Base-by-base conservation (phyloP, 2,888 invertebrate species). In the Aphodius sticticus region DNA sequence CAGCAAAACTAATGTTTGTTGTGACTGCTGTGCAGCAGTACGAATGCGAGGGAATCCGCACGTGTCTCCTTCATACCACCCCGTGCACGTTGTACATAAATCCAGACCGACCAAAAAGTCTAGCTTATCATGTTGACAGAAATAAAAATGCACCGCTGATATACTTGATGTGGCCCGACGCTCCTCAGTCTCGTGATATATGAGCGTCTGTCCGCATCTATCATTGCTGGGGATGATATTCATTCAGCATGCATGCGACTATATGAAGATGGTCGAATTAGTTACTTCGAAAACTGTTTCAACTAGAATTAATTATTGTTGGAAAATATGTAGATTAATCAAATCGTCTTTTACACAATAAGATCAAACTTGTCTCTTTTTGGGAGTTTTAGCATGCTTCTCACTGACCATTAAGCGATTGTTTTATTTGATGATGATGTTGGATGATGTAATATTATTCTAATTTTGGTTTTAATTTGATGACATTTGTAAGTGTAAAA, bases 111-210 rank as follows among this genome's bases (percentile, higher is more conserved):
- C 36, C 80, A 81, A 81, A 81, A 82, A 81, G 74, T 81, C 77
- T 76, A 82, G 84, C 83, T 84, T 84, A 84, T 85, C 84, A 83
- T 83, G 84, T 83, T 84, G 85, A 84, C 85, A 84, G 85, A 84
- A 84, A 84, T 84, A 85, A 85, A 84, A 84, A 84, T 84, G 82
- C 82, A 81, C 82, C 81, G 83, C 81, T 78, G 83, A 82, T 83
- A 82, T 83, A 82, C 82, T 82, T 83, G 82, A 82, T 81, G 82
- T n/a, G 35, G 4, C 37, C 37, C 74, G 37, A 2, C 74, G n/a
- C 74, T 74, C n/a, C 74, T 36, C n/a, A 36, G 0, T 35, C 74
- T n/a, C 74, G 74, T 74, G 74, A 74, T 36, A 74, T 74, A 74
- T 74, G 74, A 74, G 74, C 26, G 15, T 6, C 35, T 35, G 15